Evolutionary conservation across 2,797 vertebrate species (phyloP), one percentile per base, ranked within the genome.

Genomic region (Erithacus rubecula): DNA sequence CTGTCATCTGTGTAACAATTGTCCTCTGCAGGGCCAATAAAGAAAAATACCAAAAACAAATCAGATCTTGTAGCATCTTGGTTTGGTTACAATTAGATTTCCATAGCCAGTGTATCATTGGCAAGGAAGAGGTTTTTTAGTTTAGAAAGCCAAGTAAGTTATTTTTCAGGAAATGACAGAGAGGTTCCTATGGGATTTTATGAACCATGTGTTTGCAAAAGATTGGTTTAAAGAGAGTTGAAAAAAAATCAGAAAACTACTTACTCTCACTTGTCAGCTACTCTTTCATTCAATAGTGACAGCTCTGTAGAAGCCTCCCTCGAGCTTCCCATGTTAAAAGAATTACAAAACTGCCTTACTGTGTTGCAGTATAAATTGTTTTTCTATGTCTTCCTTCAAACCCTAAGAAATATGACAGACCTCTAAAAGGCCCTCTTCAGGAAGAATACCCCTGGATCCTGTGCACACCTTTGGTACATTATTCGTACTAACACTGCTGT

Each of bases 111-210:
- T 93, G 64, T 88, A 94, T 77, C 0, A 0, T 75, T 92, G 87
- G 71, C 87, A 92, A 89, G 43, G 67, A 56, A 89, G 43, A 85
- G 26, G 16, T 24, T 83, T 96, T 94, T 88, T 79, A 79, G 39
- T 84, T 89, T 86, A 49, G 63, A 94, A 91, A 94, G 79, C 62
- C 89, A 93, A 92, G 78, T 84, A 74, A 95, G 82, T 95, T 95
- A 93, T 96, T 96, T 92, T 94, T 94, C 91, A 91, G 91, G 95
- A 96, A 95, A 93, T 93, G 92, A 89, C 93, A 92, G 76, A 85
- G 60, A 69, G 29, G 39, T 81, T 95, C 89, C 91, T 81, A 39
- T 69, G 93, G 91, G 87, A 92, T 93, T 96, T 96, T 89, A 69
- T 83, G 58, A 93, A 89, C 46, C 72, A 64, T 93, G 76, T 96